phyloP scores from a whole-genome alignment of 37 sponge, comb jelly and placozoan species.

The Cliona cf. orientalis region DNA sequence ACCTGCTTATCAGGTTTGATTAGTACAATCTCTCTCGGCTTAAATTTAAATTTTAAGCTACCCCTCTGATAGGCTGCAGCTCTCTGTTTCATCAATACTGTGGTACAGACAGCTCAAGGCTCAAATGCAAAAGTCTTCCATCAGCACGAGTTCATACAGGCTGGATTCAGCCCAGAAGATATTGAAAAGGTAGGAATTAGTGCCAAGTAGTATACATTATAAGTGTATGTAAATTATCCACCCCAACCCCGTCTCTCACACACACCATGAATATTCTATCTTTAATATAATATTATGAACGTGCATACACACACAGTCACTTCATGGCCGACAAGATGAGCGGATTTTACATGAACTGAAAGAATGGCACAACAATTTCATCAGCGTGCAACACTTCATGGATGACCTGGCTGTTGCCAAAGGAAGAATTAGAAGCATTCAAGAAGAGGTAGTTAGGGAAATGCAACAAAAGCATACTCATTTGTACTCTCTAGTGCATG shows the following conservation, averaged over 20 bases:
- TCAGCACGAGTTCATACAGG: slow-evolving; percentile 87
- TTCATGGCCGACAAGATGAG: slow-evolving; percentile 74
- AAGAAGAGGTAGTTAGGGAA: slow-evolving; percentile 61
- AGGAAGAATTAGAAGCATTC: slow-evolving; percentile 47
- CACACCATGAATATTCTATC: background rate
- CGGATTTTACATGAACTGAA: slow-evolving; percentile 71
- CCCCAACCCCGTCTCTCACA: background rate
- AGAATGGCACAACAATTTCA: slow-evolving; percentile 75
- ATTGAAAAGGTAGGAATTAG: slow-evolving; percentile 64
- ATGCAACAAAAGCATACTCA: no score
- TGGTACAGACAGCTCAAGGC: slow-evolving; percentile 68
- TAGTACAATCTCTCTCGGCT: background rate
- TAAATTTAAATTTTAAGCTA: background rate
- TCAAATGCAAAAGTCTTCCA: slow-evolving; percentile 78
- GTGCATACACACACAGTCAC: slow-evolving; percentile 48
- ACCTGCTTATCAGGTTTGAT: slow-evolving; percentile 66
- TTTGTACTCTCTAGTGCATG: background rate
- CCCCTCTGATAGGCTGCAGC: slow-evolving; percentile 49
- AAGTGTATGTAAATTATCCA: background rate
- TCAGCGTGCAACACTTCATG: slow-evolving; percentile 67
- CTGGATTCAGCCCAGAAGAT: slow-evolving; percentile 63
- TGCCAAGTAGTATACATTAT: background rate
- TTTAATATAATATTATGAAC: background rate
- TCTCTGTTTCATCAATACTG: slow-evolving; percentile 81
- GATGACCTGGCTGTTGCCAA: slow-evolving; percentile 67